Evolutionary conservation across 2,888 invertebrate genomes (phyloP), one percentile per base, ranked within the genome.

Genomic region (Myopa tessellatipennis): DNA sequence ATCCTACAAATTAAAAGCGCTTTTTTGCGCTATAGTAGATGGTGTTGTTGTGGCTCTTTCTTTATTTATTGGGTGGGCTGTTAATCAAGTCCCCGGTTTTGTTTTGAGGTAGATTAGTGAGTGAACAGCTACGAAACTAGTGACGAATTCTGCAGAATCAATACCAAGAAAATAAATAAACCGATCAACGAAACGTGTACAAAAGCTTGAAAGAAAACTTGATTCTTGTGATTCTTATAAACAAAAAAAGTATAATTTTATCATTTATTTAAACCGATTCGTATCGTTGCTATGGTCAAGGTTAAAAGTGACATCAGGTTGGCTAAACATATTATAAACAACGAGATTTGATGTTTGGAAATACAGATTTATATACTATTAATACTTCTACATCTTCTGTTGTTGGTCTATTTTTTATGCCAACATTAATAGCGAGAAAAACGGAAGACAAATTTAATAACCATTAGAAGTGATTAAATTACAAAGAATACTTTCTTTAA

Each of bases 241-340:
- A 50, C 18, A 18, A 5, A 10, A 34, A 26, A 63, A 63, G 6
- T n/a, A 10, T 6, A 63, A 12, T 34, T 63, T 8, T n/a, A 69
- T 26, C 36, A 16, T 72, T 38, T 38, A 34, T 72, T 40, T 38
- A 58, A 36, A 58, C 16, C 38, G 38, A 5, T n/a, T 69, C 40
- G 10, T 40, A 8, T 72, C 61, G 50, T 65, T 34, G 40, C 55
- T 74, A 67, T 58, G n/a, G 55, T 52, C 74, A 74, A 74, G 74
- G 74, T 74, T 74, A 68, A 38, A 67, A 74, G 55, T 55, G 52
- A 58, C 40, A 18, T 10, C 52, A 52, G 10, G 34, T 6, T 36
- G 7, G 16, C 14, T 3, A 45, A 45, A 45, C 6, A 45, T 6
- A 45, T 45, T 45, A 10, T 8, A 45, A 45, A 45, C 45, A 6